Conservation (phyloP, 2,113 vertebrate species). For the Amblyopsis rosae region DNA sequence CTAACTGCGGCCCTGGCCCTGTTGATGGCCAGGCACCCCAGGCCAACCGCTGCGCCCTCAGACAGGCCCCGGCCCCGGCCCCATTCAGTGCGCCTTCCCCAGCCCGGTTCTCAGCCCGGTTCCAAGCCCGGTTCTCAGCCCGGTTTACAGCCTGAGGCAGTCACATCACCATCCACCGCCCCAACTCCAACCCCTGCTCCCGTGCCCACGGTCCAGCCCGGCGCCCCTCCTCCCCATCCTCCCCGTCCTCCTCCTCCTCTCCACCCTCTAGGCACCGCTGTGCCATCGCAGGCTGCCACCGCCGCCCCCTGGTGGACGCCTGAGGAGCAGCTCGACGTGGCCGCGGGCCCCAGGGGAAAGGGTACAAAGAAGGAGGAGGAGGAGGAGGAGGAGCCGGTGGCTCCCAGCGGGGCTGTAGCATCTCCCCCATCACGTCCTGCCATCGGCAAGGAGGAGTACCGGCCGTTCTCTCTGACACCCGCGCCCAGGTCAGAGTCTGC, state of each 20-base stretch:
- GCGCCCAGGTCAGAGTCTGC: neutral
- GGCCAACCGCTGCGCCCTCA: constrained; percentile 28
- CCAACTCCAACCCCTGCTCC: constrained; percentile 27
- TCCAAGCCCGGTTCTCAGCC: neutral
- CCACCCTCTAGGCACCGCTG: neutral
- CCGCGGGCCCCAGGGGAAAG: too few species aligned
- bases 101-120: neutral
- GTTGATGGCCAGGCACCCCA: neutral
- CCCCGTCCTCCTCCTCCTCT: neutral
- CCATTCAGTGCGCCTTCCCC: neutral
- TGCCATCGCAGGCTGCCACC: too few species aligned
- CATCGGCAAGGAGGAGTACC: neutral
- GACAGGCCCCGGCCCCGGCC: neutral
- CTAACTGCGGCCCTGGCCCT: too few species aligned
- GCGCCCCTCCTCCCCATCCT: constrained; percentile 35
- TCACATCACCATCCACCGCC: neutral
- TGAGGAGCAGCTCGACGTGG: too few species aligned
- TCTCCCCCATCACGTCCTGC: neutral
- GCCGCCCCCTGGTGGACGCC: too few species aligned
- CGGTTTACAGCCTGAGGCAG: neutral
- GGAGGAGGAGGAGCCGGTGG: neutral
- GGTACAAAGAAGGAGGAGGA: too few species aligned
- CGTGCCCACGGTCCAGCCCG: neutral
- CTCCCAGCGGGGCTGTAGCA: neutral
- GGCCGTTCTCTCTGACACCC: neutral